Evolutionary conservation across 2,113 vertebrate species (phyloP).

Genomic region (Leucopsar rothschildi): DNA sequence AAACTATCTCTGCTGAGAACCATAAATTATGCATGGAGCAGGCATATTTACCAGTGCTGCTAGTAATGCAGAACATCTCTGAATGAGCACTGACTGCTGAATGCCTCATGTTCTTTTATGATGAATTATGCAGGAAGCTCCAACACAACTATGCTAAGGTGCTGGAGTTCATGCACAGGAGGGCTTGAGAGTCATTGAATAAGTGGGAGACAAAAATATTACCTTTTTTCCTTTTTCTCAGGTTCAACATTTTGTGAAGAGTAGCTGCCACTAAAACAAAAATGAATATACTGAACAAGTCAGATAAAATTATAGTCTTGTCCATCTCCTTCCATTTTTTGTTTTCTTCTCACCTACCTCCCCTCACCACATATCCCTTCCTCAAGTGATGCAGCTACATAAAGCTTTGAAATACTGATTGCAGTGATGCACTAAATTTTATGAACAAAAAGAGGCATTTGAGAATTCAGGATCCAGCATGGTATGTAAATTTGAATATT

Average conservation of each 20-base stretch:
- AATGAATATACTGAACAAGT: conserved; percentile 22
- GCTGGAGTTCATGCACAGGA: conserved; percentile 34
- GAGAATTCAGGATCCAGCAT: neutral
- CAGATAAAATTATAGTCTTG: neutral
- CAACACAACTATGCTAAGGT: conserved; percentile 39
- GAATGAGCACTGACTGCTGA: conserved; percentile 55
- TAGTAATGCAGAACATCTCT: conserved; percentile 36
- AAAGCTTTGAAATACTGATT: conserved; percentile 5
- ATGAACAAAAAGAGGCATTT: conserved; percentile 22
- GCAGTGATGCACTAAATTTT: conserved; percentile 6
- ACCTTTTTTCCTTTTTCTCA: neutral
- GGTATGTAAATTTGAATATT: conserved; percentile 2
- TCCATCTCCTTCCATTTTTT: neutral
- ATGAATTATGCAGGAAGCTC: conserved; percentile 71
- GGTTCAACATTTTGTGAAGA: neutral
- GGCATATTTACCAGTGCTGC: conserved; percentile 44
- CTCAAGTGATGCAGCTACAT: neutral
- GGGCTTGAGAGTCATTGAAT: conserved; percentile 15
- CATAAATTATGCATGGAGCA: conserved; percentile 57
- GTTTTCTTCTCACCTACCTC: neutral
- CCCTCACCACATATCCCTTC: neutral
- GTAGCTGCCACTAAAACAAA: conserved; percentile 1
- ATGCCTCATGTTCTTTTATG: conserved; percentile 59
- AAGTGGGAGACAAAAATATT: conserved; percentile 11
- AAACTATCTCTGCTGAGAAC: conserved; percentile 9